phyloP scores from a whole-genome alignment of 2,888 invertebrate genomes.

The Tenthredo mesomela region DNA sequence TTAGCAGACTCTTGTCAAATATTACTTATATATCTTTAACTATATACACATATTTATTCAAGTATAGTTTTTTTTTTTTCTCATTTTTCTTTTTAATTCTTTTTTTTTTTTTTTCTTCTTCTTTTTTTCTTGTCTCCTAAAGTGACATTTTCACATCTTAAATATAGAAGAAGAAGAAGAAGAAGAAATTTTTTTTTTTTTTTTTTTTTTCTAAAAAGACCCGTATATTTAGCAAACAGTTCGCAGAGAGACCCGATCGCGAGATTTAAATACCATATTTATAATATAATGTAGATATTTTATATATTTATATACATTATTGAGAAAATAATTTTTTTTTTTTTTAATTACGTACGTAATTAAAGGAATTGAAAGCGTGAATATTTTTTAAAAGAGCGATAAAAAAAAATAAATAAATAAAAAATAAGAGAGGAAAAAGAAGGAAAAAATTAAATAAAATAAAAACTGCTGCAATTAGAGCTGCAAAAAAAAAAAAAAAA shows the following conservation, averaged over 20 bases:
- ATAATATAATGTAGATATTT: not conserved
- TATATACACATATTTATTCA: not conserved
- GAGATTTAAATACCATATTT: not conserved
- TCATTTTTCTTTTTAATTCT: not conserved
- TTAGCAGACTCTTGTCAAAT: slow-evolving; percentile 23
- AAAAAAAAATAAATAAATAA: no score
- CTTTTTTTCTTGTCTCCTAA: not conserved
- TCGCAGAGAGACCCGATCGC: not conserved
- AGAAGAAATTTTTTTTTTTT: no score
- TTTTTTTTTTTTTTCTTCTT: not conserved
- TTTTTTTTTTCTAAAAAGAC: not conserved
- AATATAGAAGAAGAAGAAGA: not conserved
- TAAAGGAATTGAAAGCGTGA: not conserved
- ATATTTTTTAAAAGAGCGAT: not conserved
- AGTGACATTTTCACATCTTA: not conserved
- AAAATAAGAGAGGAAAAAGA: not conserved
- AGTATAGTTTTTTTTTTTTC: not conserved
- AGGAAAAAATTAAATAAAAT: not conserved
- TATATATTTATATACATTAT: not conserved
- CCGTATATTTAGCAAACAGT: not conserved
- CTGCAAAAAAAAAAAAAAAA: no score
- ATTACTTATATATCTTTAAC: not conserved
- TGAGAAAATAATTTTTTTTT: not conserved
- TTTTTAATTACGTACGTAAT: not conserved
- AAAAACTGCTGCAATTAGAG: not conserved